Conservation (phyloP, 2,888 invertebrate genomes). For the Philhelius pedissequus region DNA sequence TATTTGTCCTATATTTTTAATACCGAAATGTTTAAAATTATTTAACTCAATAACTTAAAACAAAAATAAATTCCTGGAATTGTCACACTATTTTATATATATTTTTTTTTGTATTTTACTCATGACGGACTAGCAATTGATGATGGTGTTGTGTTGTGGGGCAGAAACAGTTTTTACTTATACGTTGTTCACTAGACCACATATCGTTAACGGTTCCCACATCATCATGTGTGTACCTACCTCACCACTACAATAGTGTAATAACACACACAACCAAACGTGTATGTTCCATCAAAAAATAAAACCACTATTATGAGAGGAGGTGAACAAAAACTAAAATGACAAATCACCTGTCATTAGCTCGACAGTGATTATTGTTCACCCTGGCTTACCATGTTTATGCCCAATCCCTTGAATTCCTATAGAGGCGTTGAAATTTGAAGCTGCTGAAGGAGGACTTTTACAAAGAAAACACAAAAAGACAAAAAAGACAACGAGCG, state of each 20-base stretch:
- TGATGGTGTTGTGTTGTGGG: background rate
- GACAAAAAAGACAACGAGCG: background rate
- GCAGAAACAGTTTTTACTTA: background rate
- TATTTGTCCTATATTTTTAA: too few relatives aligned
- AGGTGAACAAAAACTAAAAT: conserved; percentile 1
- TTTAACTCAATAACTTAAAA: background rate
- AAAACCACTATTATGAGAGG: background rate
- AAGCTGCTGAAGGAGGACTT: conserved; percentile 15
- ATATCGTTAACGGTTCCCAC: background rate
- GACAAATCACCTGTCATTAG: conserved; percentile 56
- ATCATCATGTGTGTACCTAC: background rate
- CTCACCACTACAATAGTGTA: background rate
- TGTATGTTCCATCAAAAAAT: background rate
- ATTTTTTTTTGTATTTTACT: background rate
- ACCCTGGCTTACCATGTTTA: conserved; percentile 9
- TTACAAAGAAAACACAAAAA: too few relatives aligned
- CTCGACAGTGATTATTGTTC: conserved; percentile 54
- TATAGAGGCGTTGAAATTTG: conserved; percentile 26
- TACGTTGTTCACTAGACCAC: background rate
- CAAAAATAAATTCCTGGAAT: background rate
- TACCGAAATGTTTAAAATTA: too few relatives aligned
- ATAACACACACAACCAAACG: background rate
- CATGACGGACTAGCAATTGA: background rate
- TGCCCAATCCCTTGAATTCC: background rate
- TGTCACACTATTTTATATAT: background rate